Conservation (phyloP, 2,888 invertebrate species). For the Agrochola litura region DNA sequence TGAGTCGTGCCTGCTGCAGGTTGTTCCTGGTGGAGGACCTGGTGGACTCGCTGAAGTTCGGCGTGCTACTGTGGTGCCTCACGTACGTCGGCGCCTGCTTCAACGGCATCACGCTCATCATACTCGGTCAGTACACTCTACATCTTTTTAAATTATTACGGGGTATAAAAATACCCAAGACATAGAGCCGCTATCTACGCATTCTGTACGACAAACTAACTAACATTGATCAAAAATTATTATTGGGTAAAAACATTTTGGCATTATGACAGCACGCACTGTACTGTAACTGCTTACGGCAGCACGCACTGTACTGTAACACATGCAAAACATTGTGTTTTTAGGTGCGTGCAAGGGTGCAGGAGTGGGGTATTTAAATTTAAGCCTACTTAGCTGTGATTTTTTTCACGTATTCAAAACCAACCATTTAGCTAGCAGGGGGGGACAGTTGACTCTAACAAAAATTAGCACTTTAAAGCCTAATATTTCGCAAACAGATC, state of each 20-base stretch:
- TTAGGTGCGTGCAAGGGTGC: not conserved
- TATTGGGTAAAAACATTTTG: not conserved
- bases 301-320: not conserved
- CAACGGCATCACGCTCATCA: slow-evolving; percentile 99
- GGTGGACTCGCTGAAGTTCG: slow-evolving; percentile 98
- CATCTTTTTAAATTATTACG: not conserved
- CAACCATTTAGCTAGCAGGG: too few relatives aligned
- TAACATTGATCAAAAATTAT: not conserved
- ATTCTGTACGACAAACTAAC: not conserved
- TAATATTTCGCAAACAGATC: too few relatives aligned
- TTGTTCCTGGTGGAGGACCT: slow-evolving; percentile 99
- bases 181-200: not conserved
- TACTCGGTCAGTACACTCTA: slow-evolving; percentile 93
- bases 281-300: not conserved
- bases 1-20: slow-evolving; percentile 81
- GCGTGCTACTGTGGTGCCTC: slow-evolving; percentile 98
- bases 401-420: too few relatives aligned
- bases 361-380: not conserved
- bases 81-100: slow-evolving; percentile 99
- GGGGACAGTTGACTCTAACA: too few relatives aligned
- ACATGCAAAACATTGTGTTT: not conserved
- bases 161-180: too few relatives aligned
- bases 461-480: too few relatives aligned
- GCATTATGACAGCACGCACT: not conserved
- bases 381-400: too few relatives aligned